phyloP scores from a whole-genome alignment of 2,797 vertebrate species.

The Urocyon cinereoargenteus region DNA sequence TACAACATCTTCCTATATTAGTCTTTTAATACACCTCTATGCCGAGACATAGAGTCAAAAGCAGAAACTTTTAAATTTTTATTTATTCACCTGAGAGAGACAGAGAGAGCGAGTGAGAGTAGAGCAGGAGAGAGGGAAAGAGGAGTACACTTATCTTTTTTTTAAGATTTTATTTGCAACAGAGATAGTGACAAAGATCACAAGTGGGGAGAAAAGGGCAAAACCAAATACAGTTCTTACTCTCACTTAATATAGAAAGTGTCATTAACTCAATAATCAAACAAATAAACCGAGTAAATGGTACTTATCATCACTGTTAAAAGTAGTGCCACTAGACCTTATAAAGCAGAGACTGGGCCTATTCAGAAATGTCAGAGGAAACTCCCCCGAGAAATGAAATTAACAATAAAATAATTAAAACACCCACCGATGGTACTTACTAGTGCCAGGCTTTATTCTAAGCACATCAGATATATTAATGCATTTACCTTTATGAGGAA shows the following conservation, averaged over 20 bases:
- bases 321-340: background rate
- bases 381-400: background rate
- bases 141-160: no score
- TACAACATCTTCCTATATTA: slow-evolving; percentile 25
- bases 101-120: no score
- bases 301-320: background rate
- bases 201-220: background rate
- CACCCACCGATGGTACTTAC: background rate
- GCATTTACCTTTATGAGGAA: background rate
- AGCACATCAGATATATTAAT: background rate
- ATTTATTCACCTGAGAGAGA: no score
- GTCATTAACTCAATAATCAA: slow-evolving; percentile 11
- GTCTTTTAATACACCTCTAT: background rate
- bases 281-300: background rate
- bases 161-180: no score
- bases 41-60: background rate
- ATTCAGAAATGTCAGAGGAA: background rate
- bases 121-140: no score
- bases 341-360: background rate
- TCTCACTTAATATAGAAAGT: background rate
- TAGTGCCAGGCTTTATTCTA: background rate
- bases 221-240: slow-evolving; percentile 10
- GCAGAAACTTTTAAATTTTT: background rate
- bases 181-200: no score
- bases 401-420: background rate